Evolutionary conservation across 1,140 invertebrate species (phyloP).

Genomic region (Lepidurus apus): DNA sequence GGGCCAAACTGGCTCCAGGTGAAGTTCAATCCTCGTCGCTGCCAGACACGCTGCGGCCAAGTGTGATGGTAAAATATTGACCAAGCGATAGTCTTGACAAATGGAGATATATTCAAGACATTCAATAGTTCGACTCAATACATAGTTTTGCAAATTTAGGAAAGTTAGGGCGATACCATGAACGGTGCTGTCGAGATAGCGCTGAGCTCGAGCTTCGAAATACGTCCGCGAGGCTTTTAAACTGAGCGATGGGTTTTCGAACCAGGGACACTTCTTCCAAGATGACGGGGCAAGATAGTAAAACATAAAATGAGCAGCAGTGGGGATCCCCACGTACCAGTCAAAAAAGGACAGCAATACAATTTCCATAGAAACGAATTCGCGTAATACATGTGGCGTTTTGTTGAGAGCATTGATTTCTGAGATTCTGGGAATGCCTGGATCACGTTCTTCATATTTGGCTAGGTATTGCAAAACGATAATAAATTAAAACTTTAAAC

Average conservation of each 20-base stretch:
- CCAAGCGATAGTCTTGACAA: not conserved
- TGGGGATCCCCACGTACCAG: conserved; percentile 10
- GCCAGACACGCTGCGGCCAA: not conserved
- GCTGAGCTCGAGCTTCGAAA: not conserved
- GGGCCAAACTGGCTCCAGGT: not conserved
- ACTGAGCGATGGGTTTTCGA: not conserved
- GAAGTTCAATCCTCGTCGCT: not conserved
- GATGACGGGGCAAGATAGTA: not conserved
- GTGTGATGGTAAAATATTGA: not conserved
- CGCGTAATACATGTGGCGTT: not conserved
- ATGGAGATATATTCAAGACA: not conserved
- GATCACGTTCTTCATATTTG: not conserved
- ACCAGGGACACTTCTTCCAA: not conserved
- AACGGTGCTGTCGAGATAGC: not conserved
- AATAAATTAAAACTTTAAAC: not conserved
- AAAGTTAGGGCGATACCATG: not conserved
- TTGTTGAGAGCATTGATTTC: conserved; percentile 15
- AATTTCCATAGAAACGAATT: conserved; percentile 8
- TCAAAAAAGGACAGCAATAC: not conserved
- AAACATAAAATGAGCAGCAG: not conserved
- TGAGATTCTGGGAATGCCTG: conserved; percentile 9
- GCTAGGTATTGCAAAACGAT: not conserved
- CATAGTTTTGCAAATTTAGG: not conserved
- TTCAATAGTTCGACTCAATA: not conserved
- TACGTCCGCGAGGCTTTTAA: not conserved